phyloP scores from a whole-genome alignment of 2,888 invertebrate species.

The Syrphus vitripennis region DNA sequence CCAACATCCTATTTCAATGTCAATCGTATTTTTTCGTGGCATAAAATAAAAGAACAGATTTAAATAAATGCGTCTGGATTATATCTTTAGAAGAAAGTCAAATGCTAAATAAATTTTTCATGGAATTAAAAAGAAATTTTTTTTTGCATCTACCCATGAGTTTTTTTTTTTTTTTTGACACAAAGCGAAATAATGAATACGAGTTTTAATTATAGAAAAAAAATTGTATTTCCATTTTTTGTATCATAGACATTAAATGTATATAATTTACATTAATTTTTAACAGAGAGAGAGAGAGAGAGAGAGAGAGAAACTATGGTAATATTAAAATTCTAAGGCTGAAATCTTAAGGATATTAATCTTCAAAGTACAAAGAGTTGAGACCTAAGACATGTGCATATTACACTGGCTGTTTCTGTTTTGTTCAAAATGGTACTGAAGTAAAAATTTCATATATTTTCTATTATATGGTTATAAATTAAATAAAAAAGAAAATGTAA shows the following conservation, averaged over 20 bases:
- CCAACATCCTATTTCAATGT: slow-evolving; percentile 36
- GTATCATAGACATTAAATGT: neutral
- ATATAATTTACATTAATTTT: neutral
- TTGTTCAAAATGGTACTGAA: no score
- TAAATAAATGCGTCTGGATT: neutral
- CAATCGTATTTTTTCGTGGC: neutral
- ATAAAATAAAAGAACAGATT: no score
- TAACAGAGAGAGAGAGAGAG: no score
- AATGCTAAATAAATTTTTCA: neutral
- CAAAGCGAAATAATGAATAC: neutral
- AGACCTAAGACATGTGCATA: neutral
- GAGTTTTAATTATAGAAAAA: neutral
- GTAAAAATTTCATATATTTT: no score
- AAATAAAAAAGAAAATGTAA: no score
- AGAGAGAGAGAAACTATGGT: neutral
- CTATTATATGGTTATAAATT: no score
- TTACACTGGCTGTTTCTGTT: neutral
- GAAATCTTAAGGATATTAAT: neutral
- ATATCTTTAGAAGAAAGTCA: neutral
- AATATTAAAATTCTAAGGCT: neutral
- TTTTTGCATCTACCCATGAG: no score
- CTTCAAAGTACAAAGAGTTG: neutral
- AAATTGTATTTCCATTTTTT: neutral
- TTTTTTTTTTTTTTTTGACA: neutral
- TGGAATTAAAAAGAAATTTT: neutral